Evolutionary conservation across 2,113 vertebrate species (phyloP).

Genomic region (Orthonyx spaldingii): DNA sequence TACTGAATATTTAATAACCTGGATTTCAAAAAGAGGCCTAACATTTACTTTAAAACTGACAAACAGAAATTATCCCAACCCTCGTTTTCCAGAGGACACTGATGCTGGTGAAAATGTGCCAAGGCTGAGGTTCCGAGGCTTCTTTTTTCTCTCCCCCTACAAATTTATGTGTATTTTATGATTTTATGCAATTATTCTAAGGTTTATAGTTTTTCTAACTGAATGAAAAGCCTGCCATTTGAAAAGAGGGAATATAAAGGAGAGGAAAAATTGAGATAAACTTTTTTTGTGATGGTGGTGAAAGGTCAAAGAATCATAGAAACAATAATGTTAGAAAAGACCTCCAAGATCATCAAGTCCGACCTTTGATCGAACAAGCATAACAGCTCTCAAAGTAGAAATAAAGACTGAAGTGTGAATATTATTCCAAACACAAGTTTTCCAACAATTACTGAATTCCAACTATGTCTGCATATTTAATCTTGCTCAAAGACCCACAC

Average conservation of each 20-base stretch:
- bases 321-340: not conserved
- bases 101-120: not conserved
- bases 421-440: not conserved
- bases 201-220: not conserved
- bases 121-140: not conserved
- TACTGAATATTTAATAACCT: not conserved
- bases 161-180: not conserved
- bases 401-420: not conserved
- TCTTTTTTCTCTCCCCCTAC: not conserved
- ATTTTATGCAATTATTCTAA: not conserved
- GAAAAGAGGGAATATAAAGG: not conserved
- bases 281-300: not conserved
- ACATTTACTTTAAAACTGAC: not conserved
- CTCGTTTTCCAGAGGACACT: not conserved
- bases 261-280: not conserved
- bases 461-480: not conserved
- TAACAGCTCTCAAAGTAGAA: not conserved
- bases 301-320: not conserved
- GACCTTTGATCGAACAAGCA: not conserved
- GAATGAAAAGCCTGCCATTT: not conserved
- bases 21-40: not conserved
- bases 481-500: not conserved
- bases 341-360: not conserved
- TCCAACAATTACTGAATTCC: not conserved
- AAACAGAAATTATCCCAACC: not conserved